A percentile compares a stretch with the other conserved stretches of the same genome.
Conservation (phyloP, 2,888 invertebrate species). For the Meandrusa payeni region DNA sequence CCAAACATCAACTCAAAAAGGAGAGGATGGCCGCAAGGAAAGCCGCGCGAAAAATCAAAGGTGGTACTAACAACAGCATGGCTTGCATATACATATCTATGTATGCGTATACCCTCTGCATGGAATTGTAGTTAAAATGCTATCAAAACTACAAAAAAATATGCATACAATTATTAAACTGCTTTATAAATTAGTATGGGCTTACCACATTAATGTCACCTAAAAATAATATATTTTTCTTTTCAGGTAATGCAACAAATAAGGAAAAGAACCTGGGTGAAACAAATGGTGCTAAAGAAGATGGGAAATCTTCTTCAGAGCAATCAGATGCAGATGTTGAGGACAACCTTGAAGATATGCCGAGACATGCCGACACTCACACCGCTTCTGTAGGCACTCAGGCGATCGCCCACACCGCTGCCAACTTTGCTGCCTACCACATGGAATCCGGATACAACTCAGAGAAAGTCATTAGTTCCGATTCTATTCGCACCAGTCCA, state of each 20-base stretch:
- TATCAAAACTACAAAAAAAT: background rate
- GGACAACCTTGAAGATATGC: slow-evolving; percentile 85
- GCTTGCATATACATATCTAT: slow-evolving; percentile 25
- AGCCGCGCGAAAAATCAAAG: slow-evolving; percentile 76
- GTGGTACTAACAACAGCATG: slow-evolving; percentile 42
- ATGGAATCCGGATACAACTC: slow-evolving; percentile 86
- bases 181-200: slow-evolving; percentile 11
- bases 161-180: background rate
- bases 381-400: slow-evolving; percentile 49
- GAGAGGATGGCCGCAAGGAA: slow-evolving; percentile 81
- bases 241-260: slow-evolving; percentile 60
- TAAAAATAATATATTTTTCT: slow-evolving; percentile 15
- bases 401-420: slow-evolving; percentile 59
- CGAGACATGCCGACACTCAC: slow-evolving; percentile 50
- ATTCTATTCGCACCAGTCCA: slow-evolving; percentile 71
- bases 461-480: slow-evolving; percentile 68
- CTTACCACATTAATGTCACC: background rate
- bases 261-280: slow-evolving; percentile 53
- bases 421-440: slow-evolving; percentile 73
- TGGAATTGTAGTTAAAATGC: slow-evolving; percentile 13
- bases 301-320: slow-evolving; percentile 81
- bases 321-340: slow-evolving; percentile 91
- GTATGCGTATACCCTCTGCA: slow-evolving; percentile 18
- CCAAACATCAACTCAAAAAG: slow-evolving; percentile 85
- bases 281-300: slow-evolving; percentile 56